These are phyloP conservation scores for Nibea coibor DNA, from an alignment of 2,113 vertebrate species.

Conservation along the genomic window DNA sequence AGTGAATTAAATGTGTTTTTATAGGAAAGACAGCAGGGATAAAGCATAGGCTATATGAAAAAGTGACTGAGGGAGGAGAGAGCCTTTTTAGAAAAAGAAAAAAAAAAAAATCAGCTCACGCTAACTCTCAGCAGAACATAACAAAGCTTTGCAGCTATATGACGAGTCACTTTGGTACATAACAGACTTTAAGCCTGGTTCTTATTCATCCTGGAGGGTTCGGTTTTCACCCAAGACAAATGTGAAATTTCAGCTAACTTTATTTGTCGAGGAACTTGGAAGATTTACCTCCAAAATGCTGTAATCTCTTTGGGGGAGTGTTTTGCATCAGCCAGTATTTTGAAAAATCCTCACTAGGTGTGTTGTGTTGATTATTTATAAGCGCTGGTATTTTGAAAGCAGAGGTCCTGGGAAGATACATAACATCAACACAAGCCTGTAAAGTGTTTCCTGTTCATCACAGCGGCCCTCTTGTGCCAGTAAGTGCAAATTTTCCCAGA, in stretches of 20 bases:
- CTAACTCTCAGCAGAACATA: conserved; percentile 11
- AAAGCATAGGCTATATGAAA: conserved; percentile 24
- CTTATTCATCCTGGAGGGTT: not conserved
- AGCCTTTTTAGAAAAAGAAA: not conserved
- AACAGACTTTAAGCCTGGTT: not conserved
- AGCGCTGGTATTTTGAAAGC: conserved; percentile 38
- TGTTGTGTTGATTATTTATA: conserved; percentile 43
- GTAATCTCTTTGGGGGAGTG: not conserved
- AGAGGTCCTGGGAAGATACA: not conserved
- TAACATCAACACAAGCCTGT: conserved; percentile 27
- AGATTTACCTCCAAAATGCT: not conserved
- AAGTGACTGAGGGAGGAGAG: not conserved
- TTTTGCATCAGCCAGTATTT: not conserved
- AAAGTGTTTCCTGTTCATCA: conserved; percentile 13
- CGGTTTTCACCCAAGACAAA: conserved; percentile 9
- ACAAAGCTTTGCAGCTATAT: conserved; percentile 11
- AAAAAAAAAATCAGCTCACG: not conserved
- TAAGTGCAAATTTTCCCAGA: conserved; percentile 39
- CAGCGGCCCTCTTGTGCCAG: conserved; percentile 14
- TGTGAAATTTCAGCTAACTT: not conserved
- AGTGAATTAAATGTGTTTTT: conserved; percentile 48
- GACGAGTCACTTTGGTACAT: conserved; percentile 4
- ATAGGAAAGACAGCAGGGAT: conserved; percentile 27
- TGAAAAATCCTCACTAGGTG: conserved; percentile 8
- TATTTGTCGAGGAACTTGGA: not conserved